Evolutionary conservation across 1,140 invertebrate genomes (phyloP).

Genomic region (Mamestra configurata): DNA sequence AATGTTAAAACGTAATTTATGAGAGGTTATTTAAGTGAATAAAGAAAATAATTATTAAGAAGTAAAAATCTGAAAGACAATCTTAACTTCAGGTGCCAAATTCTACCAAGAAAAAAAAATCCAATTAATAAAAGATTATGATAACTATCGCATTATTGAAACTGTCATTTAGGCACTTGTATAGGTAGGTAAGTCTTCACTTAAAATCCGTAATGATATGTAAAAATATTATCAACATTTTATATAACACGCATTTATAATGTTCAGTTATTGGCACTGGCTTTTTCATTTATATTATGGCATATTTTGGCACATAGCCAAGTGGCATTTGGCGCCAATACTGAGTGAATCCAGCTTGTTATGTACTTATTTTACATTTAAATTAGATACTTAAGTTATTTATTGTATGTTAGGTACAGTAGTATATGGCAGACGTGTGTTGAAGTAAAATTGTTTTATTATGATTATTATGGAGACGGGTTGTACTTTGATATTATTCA

Average conservation of each 20-base stretch:
- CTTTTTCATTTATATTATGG: neutral
- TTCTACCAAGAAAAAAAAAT: too few relatives aligned
- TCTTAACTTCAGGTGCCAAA: too few relatives aligned
- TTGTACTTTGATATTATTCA: neutral
- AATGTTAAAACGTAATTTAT: too few relatives aligned
- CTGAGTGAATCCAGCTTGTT: slow-evolving; percentile 16
- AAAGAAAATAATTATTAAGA: too few relatives aligned
- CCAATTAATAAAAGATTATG: too few relatives aligned
- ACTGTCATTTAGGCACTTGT: too few relatives aligned
- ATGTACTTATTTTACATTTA: slow-evolving; percentile 34
- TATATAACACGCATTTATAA: neutral
- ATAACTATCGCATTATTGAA: too few relatives aligned
- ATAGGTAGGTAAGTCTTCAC: too few relatives aligned
- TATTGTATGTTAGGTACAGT: slow-evolving; percentile 7
- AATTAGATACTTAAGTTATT: slow-evolving; percentile 31
- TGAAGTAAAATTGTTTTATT: slow-evolving; percentile 23
- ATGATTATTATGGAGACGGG: slow-evolving; percentile 3
- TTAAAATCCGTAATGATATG: too few relatives aligned
- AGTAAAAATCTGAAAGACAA: too few relatives aligned
- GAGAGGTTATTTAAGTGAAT: too few relatives aligned
- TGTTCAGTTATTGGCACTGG: neutral
- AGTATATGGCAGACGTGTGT: slow-evolving; percentile 12
- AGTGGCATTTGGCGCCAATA: slow-evolving; percentile 14
- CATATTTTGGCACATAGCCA: slow-evolving; percentile 4
- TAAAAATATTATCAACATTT: too few relatives aligned